These are phyloP conservation scores for Panagrolaimus sp. DNA, from an alignment of 1,140 invertebrate genomes.

Conservation along the genomic window DNA sequence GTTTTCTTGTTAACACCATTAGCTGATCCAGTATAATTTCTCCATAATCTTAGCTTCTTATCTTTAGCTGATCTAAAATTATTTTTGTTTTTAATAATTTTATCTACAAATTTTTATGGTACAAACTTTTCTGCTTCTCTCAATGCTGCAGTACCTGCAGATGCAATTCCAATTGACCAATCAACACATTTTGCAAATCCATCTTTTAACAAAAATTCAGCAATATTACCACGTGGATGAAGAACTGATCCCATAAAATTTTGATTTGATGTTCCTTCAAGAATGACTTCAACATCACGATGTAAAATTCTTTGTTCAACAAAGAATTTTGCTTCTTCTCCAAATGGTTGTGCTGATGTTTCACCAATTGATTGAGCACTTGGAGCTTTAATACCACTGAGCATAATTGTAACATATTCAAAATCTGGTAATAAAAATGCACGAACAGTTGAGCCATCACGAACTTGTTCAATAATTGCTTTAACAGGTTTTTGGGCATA, in stretches of 20 bases:
- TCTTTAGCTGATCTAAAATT: conserved; percentile 71
- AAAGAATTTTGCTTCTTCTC: conserved; percentile 79
- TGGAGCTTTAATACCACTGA: conserved; percentile 78
- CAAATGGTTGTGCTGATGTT: conserved; percentile 67
- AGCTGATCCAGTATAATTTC: conserved; percentile 66
- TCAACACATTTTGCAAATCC: conserved; percentile 94
- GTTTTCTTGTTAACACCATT: conserved; percentile 19
- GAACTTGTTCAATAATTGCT: conserved; percentile 59
- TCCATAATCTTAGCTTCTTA: conserved; percentile 77
- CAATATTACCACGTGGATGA: conserved; percentile 89
- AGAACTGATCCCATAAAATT: conserved; percentile 87
- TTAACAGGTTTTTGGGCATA: conserved; percentile 71
- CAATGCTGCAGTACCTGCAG: conserved; percentile 73
- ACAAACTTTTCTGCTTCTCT: conserved; percentile 71
- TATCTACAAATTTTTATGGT: background rate
- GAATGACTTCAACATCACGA: conserved; percentile 80
- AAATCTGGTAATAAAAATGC: conserved; percentile 78
- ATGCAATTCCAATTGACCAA: conserved; percentile 76
- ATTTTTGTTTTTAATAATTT: background rate
- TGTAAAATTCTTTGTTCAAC: conserved; percentile 84
- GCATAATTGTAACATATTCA: conserved; percentile 81
- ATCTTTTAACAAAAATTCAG: conserved; percentile 78
- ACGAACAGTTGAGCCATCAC: conserved; percentile 83
- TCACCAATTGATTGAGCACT: conserved; percentile 69
- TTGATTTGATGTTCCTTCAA: conserved; percentile 81